phyloP scores from a whole-genome alignment of 2,888 invertebrate genomes.

The Erebia ligea region DNA sequence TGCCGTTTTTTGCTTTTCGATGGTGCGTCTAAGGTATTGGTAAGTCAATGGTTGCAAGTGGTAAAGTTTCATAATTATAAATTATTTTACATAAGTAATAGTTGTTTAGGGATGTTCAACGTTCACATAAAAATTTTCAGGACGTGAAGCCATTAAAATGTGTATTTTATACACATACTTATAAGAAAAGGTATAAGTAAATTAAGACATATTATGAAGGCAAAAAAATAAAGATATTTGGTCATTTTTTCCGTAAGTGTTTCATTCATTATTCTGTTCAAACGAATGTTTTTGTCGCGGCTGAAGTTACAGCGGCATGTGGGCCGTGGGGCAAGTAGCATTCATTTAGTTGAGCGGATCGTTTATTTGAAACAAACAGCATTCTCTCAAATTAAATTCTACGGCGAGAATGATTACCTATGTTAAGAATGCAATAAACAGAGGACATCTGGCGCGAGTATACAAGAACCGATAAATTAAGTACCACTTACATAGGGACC shows the following conservation, averaged over 20 bases:
- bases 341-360: slow-evolving; percentile 20
- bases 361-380: slow-evolving; percentile 26
- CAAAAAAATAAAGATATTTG: not conserved
- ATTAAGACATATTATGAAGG: not conserved
- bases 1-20: too few species aligned
- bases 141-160: too few species aligned
- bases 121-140: too few species aligned
- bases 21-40: too few species aligned
- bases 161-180: too few species aligned
- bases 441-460: not conserved
- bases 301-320: slow-evolving; percentile 20
- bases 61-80: too few species aligned
- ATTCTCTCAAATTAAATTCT: slow-evolving; percentile 20
- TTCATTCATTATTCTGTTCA: not conserved
- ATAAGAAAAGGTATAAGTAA: too few species aligned
- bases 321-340: slow-evolving; percentile 6
- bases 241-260: not conserved
- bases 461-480: too few species aligned
- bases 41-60: too few species aligned
- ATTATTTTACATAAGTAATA: too few species aligned
- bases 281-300: slow-evolving; percentile 3
- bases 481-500: not conserved
- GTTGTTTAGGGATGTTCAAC: too few species aligned
- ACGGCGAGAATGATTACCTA: slow-evolving; percentile 7
- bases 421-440: slow-evolving; percentile 17